Percentiles rank a stretch among this genome's conserved stretches.
These are phyloP conservation scores for Globodera rostochiensis DNA, from an alignment of 1,140 invertebrate genomes.

Conservation along the genomic window DNA sequence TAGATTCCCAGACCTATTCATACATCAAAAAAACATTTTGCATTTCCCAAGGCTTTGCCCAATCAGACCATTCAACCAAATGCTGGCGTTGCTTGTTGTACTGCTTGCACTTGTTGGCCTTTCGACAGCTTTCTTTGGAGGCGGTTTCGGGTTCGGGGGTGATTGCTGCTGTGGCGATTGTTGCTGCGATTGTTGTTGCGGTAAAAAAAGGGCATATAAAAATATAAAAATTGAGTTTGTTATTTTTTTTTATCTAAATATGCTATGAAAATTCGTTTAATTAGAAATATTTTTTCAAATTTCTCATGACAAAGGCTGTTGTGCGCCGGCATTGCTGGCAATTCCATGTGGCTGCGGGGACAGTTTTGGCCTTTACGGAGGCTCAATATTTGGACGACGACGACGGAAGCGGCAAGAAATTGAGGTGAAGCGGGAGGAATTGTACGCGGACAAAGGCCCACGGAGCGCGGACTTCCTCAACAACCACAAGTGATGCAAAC, in stretches of 20 bases:
- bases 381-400: conserved; percentile 13
- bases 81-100: neutral
- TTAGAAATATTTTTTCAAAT: too few species aligned
- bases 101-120: neutral
- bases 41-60: neutral
- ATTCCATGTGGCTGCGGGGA: conserved; percentile 17
- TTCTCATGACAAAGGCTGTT: conserved; percentile 6
- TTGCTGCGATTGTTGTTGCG: conserved; percentile 27
- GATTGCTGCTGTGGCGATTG: conserved; percentile 21
- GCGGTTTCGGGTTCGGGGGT: neutral
- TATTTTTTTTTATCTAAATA: too few species aligned
- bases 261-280: too few species aligned
- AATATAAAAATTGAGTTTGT: too few species aligned
- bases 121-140: neutral
- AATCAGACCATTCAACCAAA: neutral
- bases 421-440: neutral
- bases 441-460: neutral
- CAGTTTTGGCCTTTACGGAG: conserved; percentile 25
- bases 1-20: too few species aligned
- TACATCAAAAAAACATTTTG: too few species aligned
- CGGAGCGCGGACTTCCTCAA: neutral
- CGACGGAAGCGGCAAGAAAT: conserved; percentile 1
- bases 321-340: conserved; percentile 16
- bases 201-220: neutral
- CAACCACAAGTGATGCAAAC: neutral